A percentile compares a stretch with the other conserved stretches of the same genome.
These are phyloP conservation scores for Siderastrea radians DNA, from an alignment of 92 coral and sea anemone genomes.

Conservation along the genomic window DNA sequence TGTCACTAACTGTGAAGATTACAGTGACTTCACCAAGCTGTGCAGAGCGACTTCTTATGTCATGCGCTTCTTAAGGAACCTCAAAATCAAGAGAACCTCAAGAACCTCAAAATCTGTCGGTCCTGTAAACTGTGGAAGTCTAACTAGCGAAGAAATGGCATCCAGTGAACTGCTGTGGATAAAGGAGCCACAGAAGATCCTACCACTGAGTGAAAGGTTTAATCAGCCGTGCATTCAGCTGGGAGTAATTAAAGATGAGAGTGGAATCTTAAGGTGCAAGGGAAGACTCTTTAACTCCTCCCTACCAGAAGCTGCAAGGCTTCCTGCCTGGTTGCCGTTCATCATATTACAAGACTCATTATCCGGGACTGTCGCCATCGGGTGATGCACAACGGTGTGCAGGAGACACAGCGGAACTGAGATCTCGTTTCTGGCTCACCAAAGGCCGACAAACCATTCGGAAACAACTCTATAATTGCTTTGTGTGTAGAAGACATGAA, in stretches of 20 bases:
- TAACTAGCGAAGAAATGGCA: too few relatives aligned
- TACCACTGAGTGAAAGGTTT: too few relatives aligned
- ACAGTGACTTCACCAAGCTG: not conserved
- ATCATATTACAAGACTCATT: not conserved
- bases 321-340: constrained; percentile 47
- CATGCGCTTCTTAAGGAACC: not conserved
- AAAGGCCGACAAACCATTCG: constrained; percentile 1
- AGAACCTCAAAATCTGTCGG: too few relatives aligned
- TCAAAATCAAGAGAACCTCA: not conserved
- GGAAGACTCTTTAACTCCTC: not conserved
- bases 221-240: too few relatives aligned
- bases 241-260: too few relatives aligned
- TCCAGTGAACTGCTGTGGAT: too few relatives aligned
- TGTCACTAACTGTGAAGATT: too few relatives aligned
- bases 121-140: not conserved
- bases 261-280: not conserved
- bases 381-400: constrained; percentile 37
- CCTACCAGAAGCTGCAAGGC: not conserved
- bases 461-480: too few relatives aligned
- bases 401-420: not conserved
- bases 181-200: too few relatives aligned
- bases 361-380: constrained; percentile 14
- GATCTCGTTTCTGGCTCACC: constrained; percentile 55
- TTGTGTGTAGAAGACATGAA: too few relatives aligned
- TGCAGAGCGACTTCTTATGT: not conserved